phyloP scores from a whole-genome alignment of 2,888 invertebrate species.

The Frankliniella fusca region DNA sequence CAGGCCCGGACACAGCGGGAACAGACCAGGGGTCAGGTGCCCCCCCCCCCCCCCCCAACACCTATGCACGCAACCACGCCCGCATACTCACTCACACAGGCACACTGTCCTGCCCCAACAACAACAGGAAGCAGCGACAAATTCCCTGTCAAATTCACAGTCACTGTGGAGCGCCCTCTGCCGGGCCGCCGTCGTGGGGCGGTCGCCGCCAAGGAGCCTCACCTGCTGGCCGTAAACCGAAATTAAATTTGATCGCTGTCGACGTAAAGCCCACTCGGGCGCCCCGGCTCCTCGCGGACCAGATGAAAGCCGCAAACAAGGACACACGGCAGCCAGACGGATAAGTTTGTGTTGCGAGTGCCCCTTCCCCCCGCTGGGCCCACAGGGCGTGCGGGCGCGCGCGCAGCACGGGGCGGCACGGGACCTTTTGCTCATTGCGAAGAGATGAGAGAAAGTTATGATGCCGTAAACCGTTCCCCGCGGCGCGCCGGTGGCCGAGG shows the following conservation, averaged over 20 bases:
- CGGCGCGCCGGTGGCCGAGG: background rate
- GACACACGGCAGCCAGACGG: no score
- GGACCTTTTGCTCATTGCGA: background rate
- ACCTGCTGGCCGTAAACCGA: background rate
- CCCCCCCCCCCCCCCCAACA: background rate
- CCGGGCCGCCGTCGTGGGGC: no score
- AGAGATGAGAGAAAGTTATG: constrained; percentile 20
- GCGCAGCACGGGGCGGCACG: no score
- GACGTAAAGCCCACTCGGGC: background rate
- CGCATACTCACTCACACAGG: background rate
- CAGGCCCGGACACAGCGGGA: background rate
- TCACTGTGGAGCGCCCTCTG: background rate
- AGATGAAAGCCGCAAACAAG: background rate
- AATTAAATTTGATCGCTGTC: constrained; percentile 5
- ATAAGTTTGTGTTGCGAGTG: no score
- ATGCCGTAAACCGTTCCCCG: background rate
- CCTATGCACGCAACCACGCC: no score
- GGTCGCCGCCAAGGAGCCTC: background rate
- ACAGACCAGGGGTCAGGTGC: background rate
- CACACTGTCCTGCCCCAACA: background rate
- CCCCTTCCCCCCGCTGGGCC: no score
- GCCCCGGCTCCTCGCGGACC: background rate
- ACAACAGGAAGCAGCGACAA: background rate
- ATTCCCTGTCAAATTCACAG: background rate
- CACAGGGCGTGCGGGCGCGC: background rate